A percentile compares a stretch with the other conserved stretches of the same genome.
Evolutionary conservation across 2,113 vertebrate species (phyloP).

Genomic region (Rattus norvegicus): DNA sequence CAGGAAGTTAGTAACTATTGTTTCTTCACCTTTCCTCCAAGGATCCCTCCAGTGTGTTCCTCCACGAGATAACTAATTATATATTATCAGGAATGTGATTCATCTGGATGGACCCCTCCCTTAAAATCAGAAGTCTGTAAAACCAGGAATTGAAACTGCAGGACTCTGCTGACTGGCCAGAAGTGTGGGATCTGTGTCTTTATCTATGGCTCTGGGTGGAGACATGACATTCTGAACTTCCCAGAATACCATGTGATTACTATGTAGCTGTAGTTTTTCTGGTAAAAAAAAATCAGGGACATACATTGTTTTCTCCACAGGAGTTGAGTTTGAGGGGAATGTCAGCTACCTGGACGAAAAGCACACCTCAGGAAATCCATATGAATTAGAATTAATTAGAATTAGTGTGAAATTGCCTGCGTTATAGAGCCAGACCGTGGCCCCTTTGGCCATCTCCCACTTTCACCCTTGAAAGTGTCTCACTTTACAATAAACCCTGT

Average conservation of each 20-base stretch:
- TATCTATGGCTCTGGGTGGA: background rate
- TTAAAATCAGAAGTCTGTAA: background rate
- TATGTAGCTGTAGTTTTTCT: background rate
- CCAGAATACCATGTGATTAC: background rate
- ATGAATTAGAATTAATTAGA: background rate
- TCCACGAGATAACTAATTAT: background rate
- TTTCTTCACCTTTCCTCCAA: background rate
- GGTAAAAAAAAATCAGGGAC: background rate
- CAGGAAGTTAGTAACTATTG: background rate
- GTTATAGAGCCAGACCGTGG: background rate
- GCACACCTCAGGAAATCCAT: background rate
- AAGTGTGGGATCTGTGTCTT: background rate
- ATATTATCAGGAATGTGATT: background rate
- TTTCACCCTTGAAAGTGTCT: background rate
- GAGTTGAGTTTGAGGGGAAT: too few relatives aligned
- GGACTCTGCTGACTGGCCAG: background rate
- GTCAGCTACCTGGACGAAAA: background rate
- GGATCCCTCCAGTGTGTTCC: background rate
- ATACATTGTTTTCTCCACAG: background rate
- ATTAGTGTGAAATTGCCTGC: background rate
- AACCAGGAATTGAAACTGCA: background rate
- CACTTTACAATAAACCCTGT: background rate
- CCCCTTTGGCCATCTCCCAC: background rate
- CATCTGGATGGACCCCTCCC: background rate
- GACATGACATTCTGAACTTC: background rate